Evolutionary conservation across 2,888 invertebrate genomes (phyloP).

Genomic region (Sphinx pinastri): DNA sequence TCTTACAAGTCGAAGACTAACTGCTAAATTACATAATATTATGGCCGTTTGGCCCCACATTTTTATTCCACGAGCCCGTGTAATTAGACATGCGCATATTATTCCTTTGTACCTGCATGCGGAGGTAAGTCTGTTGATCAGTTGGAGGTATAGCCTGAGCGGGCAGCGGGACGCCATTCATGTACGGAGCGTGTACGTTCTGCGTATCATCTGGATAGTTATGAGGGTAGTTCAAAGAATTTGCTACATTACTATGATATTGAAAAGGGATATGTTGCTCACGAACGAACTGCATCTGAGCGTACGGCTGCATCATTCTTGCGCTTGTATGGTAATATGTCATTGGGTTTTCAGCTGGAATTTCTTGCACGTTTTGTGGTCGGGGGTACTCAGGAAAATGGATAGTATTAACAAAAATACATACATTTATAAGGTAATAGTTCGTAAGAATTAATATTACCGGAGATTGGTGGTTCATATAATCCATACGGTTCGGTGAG

Average conservation of each 20-base stretch:
- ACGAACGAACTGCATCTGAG: background rate
- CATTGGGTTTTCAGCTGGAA: background rate
- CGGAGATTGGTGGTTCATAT: background rate
- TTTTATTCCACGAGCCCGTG: background rate
- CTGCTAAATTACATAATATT: background rate
- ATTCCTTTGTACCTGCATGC: slow-evolving; percentile 6
- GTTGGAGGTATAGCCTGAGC: background rate
- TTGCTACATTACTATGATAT: background rate
- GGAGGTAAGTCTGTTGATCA: too few relatives aligned
- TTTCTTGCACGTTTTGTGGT: background rate
- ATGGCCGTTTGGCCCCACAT: background rate
- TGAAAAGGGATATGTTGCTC: background rate
- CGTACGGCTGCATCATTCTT: slow-evolving; percentile 2
- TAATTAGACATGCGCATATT: background rate
- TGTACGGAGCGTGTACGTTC: background rate
- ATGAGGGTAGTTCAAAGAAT: background rate
- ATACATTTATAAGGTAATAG: background rate
- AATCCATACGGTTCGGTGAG: too few relatives aligned
- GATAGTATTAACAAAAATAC: background rate
- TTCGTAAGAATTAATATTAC: background rate
- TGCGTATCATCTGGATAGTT: background rate
- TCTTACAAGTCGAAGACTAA: background rate
- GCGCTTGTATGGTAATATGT: background rate
- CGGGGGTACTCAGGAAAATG: background rate
- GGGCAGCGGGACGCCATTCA: background rate